Evolutionary conservation across 2,888 invertebrate species (phyloP).

Genomic region (Lasius fuliginosus): DNA sequence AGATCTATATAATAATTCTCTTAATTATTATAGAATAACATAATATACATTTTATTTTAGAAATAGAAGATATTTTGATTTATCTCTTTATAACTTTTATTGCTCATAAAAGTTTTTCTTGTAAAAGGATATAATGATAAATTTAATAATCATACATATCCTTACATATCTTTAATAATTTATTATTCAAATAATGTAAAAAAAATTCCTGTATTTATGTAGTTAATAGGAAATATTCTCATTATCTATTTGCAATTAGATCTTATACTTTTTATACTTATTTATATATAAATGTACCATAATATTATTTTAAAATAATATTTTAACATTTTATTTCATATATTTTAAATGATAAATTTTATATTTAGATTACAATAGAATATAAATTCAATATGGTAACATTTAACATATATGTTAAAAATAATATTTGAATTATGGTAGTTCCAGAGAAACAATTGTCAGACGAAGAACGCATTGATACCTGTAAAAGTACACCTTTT

Average conservation of each 20-base stretch:
- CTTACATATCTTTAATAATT: too few relatives aligned
- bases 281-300: too few relatives aligned
- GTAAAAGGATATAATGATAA: not conserved
- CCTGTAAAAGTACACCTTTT: not conserved
- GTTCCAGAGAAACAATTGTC: slow-evolving; percentile 1
- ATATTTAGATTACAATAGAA: not conserved
- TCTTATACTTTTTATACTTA: too few relatives aligned
- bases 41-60: not conserved
- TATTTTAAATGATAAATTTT: not conserved
- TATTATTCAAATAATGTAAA: too few relatives aligned
- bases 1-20: too few relatives aligned
- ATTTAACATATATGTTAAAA: not conserved
- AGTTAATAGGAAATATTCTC: too few relatives aligned
- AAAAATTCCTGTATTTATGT: too few relatives aligned
- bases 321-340: not conserved
- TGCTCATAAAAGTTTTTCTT: not conserved
- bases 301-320: not conserved
- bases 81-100: not conserved
- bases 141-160: not conserved
- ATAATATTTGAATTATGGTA: not conserved
- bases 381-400: not conserved
- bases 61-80: not conserved
- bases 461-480: not conserved
- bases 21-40: too few relatives aligned
- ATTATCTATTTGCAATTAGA: too few relatives aligned